Percentiles rank a stretch among this genome's conserved stretches.
phyloP scores from a whole-genome alignment of 2,888 invertebrate species.

The Synergus itoensis region DNA sequence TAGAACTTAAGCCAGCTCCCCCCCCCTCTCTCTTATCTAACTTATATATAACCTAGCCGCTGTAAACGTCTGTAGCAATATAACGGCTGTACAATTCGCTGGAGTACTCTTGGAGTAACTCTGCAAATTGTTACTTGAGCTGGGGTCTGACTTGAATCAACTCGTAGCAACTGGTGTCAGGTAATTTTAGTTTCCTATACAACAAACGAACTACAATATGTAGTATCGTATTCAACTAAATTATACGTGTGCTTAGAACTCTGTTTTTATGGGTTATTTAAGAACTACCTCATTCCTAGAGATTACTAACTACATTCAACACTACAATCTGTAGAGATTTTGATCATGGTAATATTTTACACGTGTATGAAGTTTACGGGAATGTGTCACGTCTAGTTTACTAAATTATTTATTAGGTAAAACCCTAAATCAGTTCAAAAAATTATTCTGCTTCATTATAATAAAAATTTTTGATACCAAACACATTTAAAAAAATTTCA shows the following conservation, averaged over 20 bases:
- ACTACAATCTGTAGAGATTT: too few species aligned
- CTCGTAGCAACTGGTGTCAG: slow-evolving; percentile 37
- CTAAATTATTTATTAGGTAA: too few species aligned
- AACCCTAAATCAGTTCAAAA: too few species aligned
- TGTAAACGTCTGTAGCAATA: slow-evolving; percentile 32
- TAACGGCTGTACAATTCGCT: slow-evolving; percentile 9
- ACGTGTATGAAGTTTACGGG: too few species aligned
- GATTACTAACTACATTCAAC: too few species aligned
- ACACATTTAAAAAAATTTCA: too few species aligned
- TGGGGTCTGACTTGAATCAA: slow-evolving; percentile 26
- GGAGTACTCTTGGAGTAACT: slow-evolving; percentile 18
- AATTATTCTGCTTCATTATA: too few species aligned
- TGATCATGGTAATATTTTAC: too few species aligned
- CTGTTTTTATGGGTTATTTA: neutral
- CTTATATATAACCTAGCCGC: neutral
- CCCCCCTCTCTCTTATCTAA: neutral
- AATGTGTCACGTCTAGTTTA: too few species aligned
- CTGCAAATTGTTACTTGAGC: slow-evolving; percentile 30
- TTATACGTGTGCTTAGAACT: neutral
- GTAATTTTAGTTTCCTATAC: slow-evolving; percentile 6
- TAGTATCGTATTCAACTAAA: neutral
- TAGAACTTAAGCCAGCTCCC: neutral
- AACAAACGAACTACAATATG: slow-evolving; percentile 1
- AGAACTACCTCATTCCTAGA: neutral
- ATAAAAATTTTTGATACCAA: too few species aligned